These are phyloP conservation scores for Sinhomidia bicolor DNA, from an alignment of 2,888 invertebrate genomes.

Conservation along the genomic window DNA sequence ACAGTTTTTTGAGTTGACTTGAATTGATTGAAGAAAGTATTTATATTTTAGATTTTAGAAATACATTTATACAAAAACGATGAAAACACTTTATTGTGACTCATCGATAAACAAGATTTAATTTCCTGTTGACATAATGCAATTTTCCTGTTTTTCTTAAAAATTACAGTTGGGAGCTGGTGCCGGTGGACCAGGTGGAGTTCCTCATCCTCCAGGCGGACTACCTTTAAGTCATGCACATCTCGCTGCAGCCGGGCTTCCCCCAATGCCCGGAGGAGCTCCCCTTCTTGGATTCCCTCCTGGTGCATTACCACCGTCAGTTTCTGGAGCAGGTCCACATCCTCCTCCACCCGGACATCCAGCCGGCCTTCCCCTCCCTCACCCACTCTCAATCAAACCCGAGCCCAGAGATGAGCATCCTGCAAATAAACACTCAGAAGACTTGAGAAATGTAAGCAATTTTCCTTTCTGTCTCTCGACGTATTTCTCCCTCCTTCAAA, in stretches of 20 bases:
- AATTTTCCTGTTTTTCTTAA: conserved; percentile 51
- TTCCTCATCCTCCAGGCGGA: conserved; percentile 79
- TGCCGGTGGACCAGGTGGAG: conserved; percentile 77
- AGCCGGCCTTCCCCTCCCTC: conserved; percentile 73
- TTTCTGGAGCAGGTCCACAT: conserved; percentile 78
- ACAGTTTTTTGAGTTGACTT: conserved; percentile 8
- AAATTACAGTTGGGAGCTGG: conserved; percentile 78
- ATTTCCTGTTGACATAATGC: conserved; percentile 16
- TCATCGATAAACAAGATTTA: too few species aligned
- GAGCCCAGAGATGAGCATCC: conserved; percentile 79
- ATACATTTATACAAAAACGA: too few species aligned
- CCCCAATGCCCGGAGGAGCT: conserved; percentile 79
- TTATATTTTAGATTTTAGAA: not conserved
- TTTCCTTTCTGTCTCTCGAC: not conserved
- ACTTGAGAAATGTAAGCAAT: conserved; percentile 78
- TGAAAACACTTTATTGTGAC: too few species aligned
- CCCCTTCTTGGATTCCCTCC: conserved; percentile 78
- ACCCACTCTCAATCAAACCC: conserved; percentile 78
- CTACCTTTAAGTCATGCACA: conserved; percentile 78
- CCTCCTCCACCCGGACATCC: conserved; percentile 79
- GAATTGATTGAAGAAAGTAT: not conserved
- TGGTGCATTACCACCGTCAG: conserved; percentile 79
- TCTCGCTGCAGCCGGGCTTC: conserved; percentile 78
- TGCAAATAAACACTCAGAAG: conserved; percentile 77
- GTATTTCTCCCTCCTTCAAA: not conserved